phyloP scores from a whole-genome alignment of 2,888 invertebrate genomes.

The Watsonalla cultraria region DNA sequence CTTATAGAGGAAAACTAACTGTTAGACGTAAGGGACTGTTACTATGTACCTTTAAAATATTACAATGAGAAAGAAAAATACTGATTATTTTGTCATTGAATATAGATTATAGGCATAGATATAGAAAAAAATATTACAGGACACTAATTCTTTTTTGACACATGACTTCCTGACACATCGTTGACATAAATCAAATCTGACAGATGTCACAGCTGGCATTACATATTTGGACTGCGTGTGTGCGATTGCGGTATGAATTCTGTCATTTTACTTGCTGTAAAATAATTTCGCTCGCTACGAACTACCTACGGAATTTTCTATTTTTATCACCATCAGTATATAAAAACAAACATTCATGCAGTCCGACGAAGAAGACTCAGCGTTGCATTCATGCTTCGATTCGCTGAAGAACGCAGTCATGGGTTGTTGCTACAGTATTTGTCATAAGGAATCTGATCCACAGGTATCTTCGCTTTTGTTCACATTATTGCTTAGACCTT shows the following conservation, averaged over 20 bases:
- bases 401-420: conserved; percentile 73
- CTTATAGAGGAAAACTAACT: too few species aligned
- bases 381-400: conserved; percentile 74
- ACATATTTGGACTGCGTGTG: too few species aligned
- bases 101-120: too few species aligned
- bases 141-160: too few species aligned
- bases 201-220: too few species aligned
- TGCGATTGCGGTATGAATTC: conserved; percentile 5
- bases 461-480: conserved; percentile 72
- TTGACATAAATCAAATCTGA: too few species aligned
- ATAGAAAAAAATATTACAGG: too few species aligned
- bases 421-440: conserved; percentile 86
- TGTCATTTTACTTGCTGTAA: conserved; percentile 12
- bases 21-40: too few species aligned
- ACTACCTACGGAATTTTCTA: conserved; percentile 61
- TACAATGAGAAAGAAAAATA: too few species aligned
- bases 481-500: background rate
- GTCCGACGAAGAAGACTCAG: conserved; percentile 63
- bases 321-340: conserved; percentile 57
- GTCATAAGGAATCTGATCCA: conserved; percentile 83
- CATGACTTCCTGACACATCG: too few species aligned
- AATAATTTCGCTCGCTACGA: conserved; percentile 35
- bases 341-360: conserved; percentile 70
- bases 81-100: too few species aligned
- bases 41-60: too few species aligned